Evolutionary conservation across 2,797 vertebrate genomes (phyloP).

Genomic region (Xyrichtys novacula): DNA sequence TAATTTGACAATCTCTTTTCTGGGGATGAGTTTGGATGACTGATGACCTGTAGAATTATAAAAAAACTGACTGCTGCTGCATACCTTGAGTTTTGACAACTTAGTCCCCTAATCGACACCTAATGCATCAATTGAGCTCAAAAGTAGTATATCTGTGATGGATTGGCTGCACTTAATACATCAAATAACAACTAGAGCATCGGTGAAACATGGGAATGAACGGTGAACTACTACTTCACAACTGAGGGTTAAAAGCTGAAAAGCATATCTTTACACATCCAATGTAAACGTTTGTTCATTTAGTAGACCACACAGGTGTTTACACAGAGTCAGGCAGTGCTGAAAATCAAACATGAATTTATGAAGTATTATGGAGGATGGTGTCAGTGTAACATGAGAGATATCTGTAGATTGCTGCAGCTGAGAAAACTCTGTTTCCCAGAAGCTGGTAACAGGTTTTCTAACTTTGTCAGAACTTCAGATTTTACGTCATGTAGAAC

Average conservation of each 20-base stretch:
- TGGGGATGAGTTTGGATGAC: not conserved
- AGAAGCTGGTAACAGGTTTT: constrained; percentile 33
- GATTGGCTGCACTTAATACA: constrained; percentile 27
- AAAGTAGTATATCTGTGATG: constrained; percentile 2
- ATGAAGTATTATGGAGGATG: constrained; percentile 34
- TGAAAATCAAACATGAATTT: constrained; percentile 39
- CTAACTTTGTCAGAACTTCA: constrained; percentile 14
- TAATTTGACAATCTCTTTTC: not conserved
- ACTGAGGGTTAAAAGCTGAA: constrained; percentile 24
- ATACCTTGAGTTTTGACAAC: constrained; percentile 6
- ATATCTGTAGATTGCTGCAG: constrained; percentile 46
- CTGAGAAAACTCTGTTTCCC: constrained; percentile 61
- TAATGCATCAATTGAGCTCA: constrained; percentile 8
- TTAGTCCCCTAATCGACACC: not conserved
- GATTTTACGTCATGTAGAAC: constrained; percentile 10
- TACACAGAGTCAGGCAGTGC: constrained; percentile 27
- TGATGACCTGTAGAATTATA: not conserved
- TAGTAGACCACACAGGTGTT: constrained; percentile 43
- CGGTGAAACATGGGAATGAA: constrained; percentile 28
- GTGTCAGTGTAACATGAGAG: constrained; percentile 45
- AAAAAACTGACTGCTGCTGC: constrained; percentile 2
- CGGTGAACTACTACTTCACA: constrained; percentile 33
- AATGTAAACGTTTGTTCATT: constrained; percentile 60
- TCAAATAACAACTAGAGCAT: constrained; percentile 28
- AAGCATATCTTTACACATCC: constrained; percentile 45